Percentiles rank a stretch among this genome's conserved stretches.
Evolutionary conservation across 2,113 vertebrate genomes (phyloP).

Genomic region (Erythrolamprus reginae): DNA sequence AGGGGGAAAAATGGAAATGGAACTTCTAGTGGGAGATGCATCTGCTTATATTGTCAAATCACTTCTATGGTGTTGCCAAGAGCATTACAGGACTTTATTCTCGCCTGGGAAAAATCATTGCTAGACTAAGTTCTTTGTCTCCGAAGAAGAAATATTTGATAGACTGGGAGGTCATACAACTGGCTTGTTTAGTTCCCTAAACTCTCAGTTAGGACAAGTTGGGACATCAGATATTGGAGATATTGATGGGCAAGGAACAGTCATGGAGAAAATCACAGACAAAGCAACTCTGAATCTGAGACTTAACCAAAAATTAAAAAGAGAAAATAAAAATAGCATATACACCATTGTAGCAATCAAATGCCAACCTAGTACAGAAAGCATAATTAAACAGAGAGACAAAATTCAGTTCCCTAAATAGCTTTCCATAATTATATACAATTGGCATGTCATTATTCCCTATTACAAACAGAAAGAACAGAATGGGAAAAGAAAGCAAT

Average conservation of each 20-base stretch:
- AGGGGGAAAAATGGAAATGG: too few relatives aligned
- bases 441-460: conserved; percentile 55
- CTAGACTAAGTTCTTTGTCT: background rate
- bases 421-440: conserved; percentile 48
- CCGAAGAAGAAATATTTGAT: background rate
- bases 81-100: background rate
- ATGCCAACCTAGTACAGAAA: conserved; percentile 49
- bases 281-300: conserved; percentile 24
- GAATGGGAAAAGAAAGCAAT: conserved; percentile 50
- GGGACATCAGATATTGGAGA: background rate
- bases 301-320: conserved; percentile 19
- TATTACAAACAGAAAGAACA: conserved; percentile 51
- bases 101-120: background rate
- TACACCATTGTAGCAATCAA: conserved; percentile 38
- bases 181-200: background rate
- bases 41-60: background rate
- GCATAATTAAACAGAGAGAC: conserved; percentile 49
- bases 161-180: background rate
- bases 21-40: background rate
- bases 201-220: conserved; percentile 15
- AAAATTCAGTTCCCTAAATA: conserved; percentile 58
- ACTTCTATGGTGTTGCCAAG: background rate
- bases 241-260: conserved; percentile 1
- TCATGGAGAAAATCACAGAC: background rate
- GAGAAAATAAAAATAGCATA: conserved; percentile 42